Evolutionary conservation across 2,113 vertebrate genomes (phyloP), one percentile per base, ranked within the genome.

Genomic region (Daphoenositta chrysoptera): DNA sequence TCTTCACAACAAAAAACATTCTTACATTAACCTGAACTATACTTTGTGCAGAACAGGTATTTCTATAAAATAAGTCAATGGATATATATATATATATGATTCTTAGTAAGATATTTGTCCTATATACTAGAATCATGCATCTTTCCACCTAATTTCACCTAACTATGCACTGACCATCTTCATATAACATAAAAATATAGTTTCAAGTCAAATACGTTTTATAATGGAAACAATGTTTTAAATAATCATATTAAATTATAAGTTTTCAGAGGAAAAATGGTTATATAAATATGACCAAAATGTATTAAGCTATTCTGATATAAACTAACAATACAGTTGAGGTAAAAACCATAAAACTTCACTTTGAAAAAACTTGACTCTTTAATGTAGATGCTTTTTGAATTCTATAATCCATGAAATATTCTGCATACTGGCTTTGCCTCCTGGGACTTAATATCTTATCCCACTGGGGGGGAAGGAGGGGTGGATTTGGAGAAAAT

Each of bases 401-500:
- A 66, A 60, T 65, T 45, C 19, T 61, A 7, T 37, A 71, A 63
- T 26, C 57, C 31, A 37, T 26, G 2, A 68, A 5, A 15, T 66
- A 37, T 65, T 85, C 53, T 77, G 23, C 11, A 66, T 50, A 47
- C 63, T 39, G 7, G 15, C 56, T 61, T 56, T 77, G 8, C 3
- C 42, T 87, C 9, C 23, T 57, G 18, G 23, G 16, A 83, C 13
- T 79, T 73, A 65, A 48, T 28, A 13, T 33, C 20, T 66, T 61
- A 42, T 51, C 9, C 15, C 19, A 60, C 8, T 45, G 19, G 0
- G 15, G 2, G 3, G 5, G 27, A 4, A 5, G 4, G 33, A 33
- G 13, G 3, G 3, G 8, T 12, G 10, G 19, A 76, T 47, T 47
- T 81, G 35, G 13, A 79, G 45, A 65, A 70, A 60, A 83, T 15